Conservation (phyloP, 53 echinoderm and acorn worm species). For the Apostichopus leukothele region DNA sequence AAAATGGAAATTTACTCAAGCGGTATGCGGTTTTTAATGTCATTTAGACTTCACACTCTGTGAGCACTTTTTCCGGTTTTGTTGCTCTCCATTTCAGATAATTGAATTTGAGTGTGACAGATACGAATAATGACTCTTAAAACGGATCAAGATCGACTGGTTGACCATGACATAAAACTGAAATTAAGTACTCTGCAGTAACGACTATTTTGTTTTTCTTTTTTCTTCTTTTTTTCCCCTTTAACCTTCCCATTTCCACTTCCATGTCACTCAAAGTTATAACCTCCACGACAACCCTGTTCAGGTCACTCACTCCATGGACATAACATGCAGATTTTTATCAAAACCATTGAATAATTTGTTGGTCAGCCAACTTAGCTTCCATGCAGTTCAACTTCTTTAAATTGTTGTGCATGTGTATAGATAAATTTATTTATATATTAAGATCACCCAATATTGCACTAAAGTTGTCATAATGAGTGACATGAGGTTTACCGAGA, state of each 20-base stretch:
- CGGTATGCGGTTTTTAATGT: not conserved
- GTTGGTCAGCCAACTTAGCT: too few relatives aligned
- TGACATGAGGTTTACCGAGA: too few relatives aligned
- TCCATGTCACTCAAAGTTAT: not conserved
- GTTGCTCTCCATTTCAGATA: conserved; percentile 10
- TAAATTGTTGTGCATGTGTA: too few relatives aligned
- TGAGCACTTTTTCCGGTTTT: not conserved
- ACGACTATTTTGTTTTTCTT: not conserved
- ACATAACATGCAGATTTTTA: too few relatives aligned
- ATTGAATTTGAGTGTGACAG: conserved; percentile 6
- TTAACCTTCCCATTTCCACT: not conserved
- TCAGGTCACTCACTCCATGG: too few relatives aligned
- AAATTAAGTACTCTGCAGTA: not conserved
- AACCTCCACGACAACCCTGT: too few relatives aligned
- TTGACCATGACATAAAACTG: conserved; percentile 9
- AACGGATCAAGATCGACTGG: not conserved
- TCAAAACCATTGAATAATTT: too few relatives aligned
- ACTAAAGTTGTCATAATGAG: too few relatives aligned
- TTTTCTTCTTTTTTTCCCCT: not conserved
- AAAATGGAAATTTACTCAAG: not conserved
- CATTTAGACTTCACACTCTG: conserved; percentile 27
- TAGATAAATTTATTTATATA: too few relatives aligned
- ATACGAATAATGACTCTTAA: not conserved
- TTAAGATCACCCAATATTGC: too few relatives aligned
- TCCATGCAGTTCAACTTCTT: too few relatives aligned